Conservation (phyloP, 53 echinoderm and acorn worm genomes). For the Actinopyga echinites region DNA sequence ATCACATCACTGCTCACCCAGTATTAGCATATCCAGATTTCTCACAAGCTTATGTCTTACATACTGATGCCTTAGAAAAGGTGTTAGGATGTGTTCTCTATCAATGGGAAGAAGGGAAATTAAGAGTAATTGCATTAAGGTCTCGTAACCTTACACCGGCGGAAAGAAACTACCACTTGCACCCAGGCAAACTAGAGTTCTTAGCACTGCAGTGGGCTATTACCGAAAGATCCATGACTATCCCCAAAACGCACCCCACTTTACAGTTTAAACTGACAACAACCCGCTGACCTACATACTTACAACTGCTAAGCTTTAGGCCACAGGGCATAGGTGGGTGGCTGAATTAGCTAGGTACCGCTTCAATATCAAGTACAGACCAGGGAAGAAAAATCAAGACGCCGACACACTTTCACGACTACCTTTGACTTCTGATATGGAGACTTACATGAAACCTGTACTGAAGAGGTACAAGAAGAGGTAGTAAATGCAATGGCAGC, state of each 20-base stretch:
- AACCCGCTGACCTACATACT: no score
- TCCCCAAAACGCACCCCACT: constrained; percentile 51
- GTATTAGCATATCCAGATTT: no score
- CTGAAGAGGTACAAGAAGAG: neutral
- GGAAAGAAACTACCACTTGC: constrained; percentile 55
- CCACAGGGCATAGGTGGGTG: constrained; percentile 62
- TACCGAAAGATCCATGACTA: constrained; percentile 59
- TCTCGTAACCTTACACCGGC: no score
- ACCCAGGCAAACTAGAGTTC: constrained; percentile 52
- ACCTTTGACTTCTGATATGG: no score
- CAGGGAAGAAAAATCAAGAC: no score
- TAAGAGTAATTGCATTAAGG: constrained; percentile 39
- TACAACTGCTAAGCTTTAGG: constrained; percentile 56
- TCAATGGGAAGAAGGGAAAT: no score
- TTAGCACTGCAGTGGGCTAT: constrained; percentile 61
- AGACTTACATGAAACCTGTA: no score
- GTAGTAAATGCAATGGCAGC: neutral
- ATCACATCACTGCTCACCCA: neutral
- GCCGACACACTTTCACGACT: no score
- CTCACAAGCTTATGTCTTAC: no score
- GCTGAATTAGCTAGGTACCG: constrained; percentile 58
- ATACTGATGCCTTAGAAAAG: no score
- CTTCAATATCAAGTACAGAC: no score
- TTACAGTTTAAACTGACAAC: constrained; percentile 59
- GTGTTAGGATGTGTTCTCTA: no score